Percentiles rank a stretch among this genome's conserved stretches.
phyloP scores from a whole-genome alignment of 1,140 invertebrate genomes.

The Sminthurinus signatus region DNA sequence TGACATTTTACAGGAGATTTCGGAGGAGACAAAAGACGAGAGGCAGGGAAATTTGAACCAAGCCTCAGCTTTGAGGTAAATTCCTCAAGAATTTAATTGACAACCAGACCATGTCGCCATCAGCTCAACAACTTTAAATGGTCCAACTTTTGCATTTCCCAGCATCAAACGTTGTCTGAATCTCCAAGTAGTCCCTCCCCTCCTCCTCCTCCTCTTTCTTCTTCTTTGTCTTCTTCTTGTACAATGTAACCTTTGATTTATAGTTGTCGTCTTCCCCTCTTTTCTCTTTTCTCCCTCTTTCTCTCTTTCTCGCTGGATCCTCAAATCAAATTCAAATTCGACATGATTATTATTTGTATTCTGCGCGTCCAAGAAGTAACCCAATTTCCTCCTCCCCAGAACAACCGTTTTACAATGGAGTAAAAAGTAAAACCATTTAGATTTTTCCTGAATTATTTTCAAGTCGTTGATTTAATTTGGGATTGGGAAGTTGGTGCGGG shows the following conservation, averaged over 20 bases:
- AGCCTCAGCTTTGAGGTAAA: constrained; percentile 1
- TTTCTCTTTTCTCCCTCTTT: neutral
- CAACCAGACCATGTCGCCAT: neutral
- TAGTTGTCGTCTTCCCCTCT: neutral
- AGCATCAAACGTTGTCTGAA: constrained; percentile 5
- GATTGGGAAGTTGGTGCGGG: too few relatives aligned
- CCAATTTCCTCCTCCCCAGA: too few relatives aligned
- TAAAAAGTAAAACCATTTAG: too few relatives aligned
- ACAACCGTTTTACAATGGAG: too few relatives aligned
- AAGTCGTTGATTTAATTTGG: too few relatives aligned
- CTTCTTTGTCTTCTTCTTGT: neutral
- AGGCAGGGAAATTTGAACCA: neutral
- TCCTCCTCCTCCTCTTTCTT: neutral
- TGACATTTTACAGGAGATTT: too few relatives aligned
- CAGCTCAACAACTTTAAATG: constrained; percentile 4
- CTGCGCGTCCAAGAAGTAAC: too few relatives aligned
- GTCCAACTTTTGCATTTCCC: constrained; percentile 1
- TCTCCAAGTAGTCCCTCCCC: neutral
- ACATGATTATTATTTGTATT: too few relatives aligned
- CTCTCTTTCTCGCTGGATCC: too few relatives aligned
- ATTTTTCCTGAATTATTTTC: too few relatives aligned
- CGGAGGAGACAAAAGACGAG: too few relatives aligned
- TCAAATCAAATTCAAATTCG: too few relatives aligned
- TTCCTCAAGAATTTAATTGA: constrained; percentile 18
- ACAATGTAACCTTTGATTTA: neutral